These are phyloP conservation scores for Erpornis zantholeuca DNA, from an alignment of 2,113 vertebrate genomes.

Conservation along the genomic window DNA sequence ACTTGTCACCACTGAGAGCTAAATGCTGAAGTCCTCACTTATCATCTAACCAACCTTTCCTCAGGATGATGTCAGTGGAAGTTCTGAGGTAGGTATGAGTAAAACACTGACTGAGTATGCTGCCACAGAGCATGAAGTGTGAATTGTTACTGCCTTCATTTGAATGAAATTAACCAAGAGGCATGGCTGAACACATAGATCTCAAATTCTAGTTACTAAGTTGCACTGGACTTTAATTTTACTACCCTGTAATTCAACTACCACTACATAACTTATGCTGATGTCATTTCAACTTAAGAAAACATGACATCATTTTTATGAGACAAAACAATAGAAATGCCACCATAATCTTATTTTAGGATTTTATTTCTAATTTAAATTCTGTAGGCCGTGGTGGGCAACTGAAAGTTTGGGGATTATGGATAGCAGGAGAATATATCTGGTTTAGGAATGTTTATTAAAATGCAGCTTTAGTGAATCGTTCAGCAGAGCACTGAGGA, in stretches of 20 bases:
- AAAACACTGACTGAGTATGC: not conserved
- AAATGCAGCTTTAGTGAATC: not conserved
- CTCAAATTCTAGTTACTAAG: not conserved
- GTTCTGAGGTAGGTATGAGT: not conserved
- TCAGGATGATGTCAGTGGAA: not conserved
- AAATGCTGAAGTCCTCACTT: not conserved
- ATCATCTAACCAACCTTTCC: not conserved
- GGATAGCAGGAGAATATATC: not conserved
- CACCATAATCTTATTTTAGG: not conserved
- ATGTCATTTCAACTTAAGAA: not conserved
- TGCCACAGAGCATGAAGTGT: not conserved
- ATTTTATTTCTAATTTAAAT: not conserved
- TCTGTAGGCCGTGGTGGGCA: not conserved
- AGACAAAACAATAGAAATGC: not conserved
- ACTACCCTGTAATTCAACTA: not conserved
- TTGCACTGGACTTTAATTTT: not conserved
- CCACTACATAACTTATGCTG: not conserved
- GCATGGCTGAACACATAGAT: rapidly evolving
- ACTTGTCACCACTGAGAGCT: not conserved
- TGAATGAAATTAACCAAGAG: not conserved
- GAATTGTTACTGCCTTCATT: not conserved
- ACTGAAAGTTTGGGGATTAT: not conserved
- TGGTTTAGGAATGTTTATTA: not conserved
- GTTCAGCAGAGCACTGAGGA: not conserved
- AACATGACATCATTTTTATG: not conserved